A percentile compares a stretch with the other conserved stretches of the same genome.
phyloP scores from a whole-genome alignment of 2,113 vertebrate genomes.

The Thunnus thynnus region DNA sequence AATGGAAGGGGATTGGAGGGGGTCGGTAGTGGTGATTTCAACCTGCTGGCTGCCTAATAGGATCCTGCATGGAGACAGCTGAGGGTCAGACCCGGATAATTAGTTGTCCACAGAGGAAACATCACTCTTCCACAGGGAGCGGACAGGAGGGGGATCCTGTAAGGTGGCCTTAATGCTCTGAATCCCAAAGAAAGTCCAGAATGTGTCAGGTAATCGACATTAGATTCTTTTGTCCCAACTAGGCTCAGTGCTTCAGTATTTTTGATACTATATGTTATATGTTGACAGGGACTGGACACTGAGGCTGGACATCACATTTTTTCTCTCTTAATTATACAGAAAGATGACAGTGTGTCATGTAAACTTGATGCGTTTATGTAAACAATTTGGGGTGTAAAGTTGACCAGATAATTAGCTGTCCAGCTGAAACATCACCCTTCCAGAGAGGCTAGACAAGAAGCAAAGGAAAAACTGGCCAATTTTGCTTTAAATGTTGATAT shows the following conservation, averaged over 20 bases:
- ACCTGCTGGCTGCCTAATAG: conserved; percentile 95
- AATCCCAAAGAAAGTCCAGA: conserved; percentile 70
- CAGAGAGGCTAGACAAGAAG: conserved; percentile 32
- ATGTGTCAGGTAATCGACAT: conserved; percentile 74
- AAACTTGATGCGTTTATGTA: conserved; percentile 58
- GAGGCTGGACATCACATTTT: conserved; percentile 38
- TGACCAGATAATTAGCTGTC: conserved; percentile 71
- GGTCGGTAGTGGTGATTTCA: conserved; percentile 85
- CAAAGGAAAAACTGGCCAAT: conserved; percentile 31
- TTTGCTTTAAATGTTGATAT: conserved; percentile 14
- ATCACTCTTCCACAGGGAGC: conserved; percentile 77
- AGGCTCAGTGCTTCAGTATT: conserved; percentile 41
- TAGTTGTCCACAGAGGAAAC: conserved; percentile 94
- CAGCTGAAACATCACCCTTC: conserved; percentile 42
- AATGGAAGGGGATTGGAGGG: conserved; percentile 75
- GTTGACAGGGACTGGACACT: conserved; percentile 50
- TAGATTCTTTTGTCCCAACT: conserved; percentile 58
- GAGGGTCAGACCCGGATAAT: conserved; percentile 94
- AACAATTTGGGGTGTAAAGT: conserved; percentile 34
- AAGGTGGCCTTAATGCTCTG: conserved; percentile 63
- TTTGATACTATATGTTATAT: conserved; percentile 37
- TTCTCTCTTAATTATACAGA: conserved; percentile 54
- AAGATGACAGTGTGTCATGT: conserved; percentile 52
- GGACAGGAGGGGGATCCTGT: conserved; percentile 71
- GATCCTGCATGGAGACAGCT: conserved; percentile 97